These are phyloP conservation scores for Nomia melanderi DNA, from an alignment of 1,140 invertebrate species.

Conservation along the genomic window DNA sequence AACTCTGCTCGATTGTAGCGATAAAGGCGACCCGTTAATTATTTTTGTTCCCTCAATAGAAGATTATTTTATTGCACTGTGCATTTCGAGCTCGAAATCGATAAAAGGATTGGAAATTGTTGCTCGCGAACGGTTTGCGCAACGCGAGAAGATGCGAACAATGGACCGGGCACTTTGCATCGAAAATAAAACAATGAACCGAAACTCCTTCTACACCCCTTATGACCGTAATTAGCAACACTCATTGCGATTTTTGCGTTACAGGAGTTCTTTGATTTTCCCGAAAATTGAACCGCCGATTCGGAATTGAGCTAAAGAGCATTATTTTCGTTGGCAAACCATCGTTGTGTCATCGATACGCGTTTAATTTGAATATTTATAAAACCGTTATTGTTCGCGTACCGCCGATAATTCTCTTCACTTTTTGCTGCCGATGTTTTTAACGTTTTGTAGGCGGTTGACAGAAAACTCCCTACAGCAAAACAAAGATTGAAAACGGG, in stretches of 20 bases:
- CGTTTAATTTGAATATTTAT: slow-evolving; percentile 25
- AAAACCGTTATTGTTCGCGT: neutral
- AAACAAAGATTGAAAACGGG: too few species aligned
- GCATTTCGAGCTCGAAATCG: too few species aligned
- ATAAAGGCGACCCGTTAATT: slow-evolving; percentile 2
- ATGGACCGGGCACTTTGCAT: slow-evolving; percentile 3
- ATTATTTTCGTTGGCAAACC: neutral
- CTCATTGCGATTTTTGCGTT: neutral
- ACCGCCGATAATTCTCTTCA: neutral
- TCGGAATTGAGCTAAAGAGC: neutral
- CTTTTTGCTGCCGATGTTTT: neutral
- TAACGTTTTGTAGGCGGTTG: too few species aligned
- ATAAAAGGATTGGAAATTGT: neutral
- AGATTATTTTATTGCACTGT: slow-evolving; percentile 12
- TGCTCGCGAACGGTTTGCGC: neutral
- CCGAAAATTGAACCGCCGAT: neutral
- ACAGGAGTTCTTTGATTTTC: slow-evolving; percentile 11
- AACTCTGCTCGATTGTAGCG: neutral
- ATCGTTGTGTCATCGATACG: neutral
- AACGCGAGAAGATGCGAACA: slow-evolving; percentile 22
- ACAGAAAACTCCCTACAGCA: too few species aligned
- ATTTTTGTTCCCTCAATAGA: neutral
- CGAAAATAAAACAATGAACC: neutral
- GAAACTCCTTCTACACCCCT: neutral
- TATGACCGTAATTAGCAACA: slow-evolving; percentile 14